Base-by-base conservation (phyloP, 2,113 vertebrate genomes). In the Morone saxatilis region DNA sequence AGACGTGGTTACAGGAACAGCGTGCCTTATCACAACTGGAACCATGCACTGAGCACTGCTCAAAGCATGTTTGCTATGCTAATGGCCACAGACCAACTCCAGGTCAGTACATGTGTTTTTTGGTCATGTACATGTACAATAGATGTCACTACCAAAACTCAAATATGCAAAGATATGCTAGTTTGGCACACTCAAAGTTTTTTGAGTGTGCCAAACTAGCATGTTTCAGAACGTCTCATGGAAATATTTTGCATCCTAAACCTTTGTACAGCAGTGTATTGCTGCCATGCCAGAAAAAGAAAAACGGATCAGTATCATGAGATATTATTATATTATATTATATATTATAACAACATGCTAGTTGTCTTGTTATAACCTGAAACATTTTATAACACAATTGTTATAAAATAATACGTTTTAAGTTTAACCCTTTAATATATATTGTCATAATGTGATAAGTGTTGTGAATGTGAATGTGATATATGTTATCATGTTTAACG, bases 1-100 rank as follows among this genome's bases (percentile, higher is more conserved):
- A 97, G 96, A 93, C 97, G 97, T 91, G 97, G 98, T 66, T 98
- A 98, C 63, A 95, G 97, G 87, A 97, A 96, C 90, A 97, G 96
- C 0, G 96, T 98, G 51, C 96, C 96, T 74, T 98, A 98, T 92
- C 97, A 98, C 93, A 98, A 98, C 77, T 98, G 97, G 97, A 96
- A 96, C 76, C 97, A 98, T 0, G 97, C 97, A 62, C 96, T 98
- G 68, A 97, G 97, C 87, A 98, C 97, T 1, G 96, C 97, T 0
- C 97, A 98, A 76, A 97, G 97, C 87, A 98, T 98, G 97, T 98
- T 98, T 83, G 97, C 97, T 22, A 96, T 98, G 71, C 92, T 98
- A 43, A 97, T 95, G 90, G 95, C 81, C 50, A 89, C 96, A 14
- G 95, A 96, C 38, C 95, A 95, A 80, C 96, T 98, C 76, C 96